Evolutionary conservation across 2,797 vertebrate species (phyloP).

Genomic region (Chloroceryle inda): DNA sequence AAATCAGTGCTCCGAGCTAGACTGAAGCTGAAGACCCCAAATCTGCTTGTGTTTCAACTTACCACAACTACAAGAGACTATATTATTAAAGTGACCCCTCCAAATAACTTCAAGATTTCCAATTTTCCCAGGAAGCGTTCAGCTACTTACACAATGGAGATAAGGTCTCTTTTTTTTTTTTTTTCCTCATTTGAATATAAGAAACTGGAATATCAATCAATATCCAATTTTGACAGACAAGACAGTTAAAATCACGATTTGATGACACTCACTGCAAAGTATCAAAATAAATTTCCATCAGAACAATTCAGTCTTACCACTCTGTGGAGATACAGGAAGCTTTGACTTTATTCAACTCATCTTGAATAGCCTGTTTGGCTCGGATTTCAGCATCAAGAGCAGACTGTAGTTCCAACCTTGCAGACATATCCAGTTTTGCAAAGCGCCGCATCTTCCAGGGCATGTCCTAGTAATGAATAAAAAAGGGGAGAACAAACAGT

Average conservation of each 20-base stretch:
- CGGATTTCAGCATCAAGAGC: conserved; percentile 96
- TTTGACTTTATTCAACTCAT: conserved; percentile 97
- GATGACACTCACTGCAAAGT: background rate
- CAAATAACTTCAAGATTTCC: background rate
- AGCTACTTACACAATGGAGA: background rate
- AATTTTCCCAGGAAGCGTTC: background rate
- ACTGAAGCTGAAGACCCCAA: background rate
- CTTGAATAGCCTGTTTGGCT: conserved; percentile 96
- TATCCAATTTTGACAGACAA: background rate
- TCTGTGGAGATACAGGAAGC: conserved; percentile 93
- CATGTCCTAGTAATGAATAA: conserved; percentile 88
- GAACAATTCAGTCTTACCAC: conserved; percentile 84
- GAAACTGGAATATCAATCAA: background rate
- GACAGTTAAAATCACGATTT: background rate
- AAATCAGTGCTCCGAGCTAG: background rate
- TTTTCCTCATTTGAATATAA: background rate
- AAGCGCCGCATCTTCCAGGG: conserved; percentile 99
- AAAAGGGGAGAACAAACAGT: background rate
- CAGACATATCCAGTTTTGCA: conserved; percentile 98
- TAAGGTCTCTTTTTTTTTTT: background rate
- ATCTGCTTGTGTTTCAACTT: background rate
- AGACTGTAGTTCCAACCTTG: conserved; percentile 95
- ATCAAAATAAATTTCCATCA: background rate
- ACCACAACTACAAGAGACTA: background rate
- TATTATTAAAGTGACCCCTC: background rate